These are phyloP conservation scores for Spheniscus humboldti DNA, from an alignment of 2,797 vertebrate genomes.

Conservation along the genomic window DNA sequence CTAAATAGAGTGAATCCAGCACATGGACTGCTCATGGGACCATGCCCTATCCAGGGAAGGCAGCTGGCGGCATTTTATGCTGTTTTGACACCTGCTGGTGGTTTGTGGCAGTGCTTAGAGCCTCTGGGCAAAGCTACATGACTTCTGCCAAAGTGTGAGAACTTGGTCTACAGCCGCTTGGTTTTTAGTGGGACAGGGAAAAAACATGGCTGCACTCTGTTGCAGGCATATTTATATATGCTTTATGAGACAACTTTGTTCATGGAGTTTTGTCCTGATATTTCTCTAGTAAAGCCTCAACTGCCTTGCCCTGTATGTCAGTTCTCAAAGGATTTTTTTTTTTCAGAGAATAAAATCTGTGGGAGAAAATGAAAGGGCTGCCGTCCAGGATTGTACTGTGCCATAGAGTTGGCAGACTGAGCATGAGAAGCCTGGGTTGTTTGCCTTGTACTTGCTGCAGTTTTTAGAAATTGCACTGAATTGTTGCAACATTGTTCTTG, in stretches of 20 bases:
- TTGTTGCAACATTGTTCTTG: background rate
- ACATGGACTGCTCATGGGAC: background rate
- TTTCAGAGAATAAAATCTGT: background rate
- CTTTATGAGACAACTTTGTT: background rate
- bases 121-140: background rate
- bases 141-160: background rate
- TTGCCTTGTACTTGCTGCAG: background rate
- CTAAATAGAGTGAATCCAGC: background rate
- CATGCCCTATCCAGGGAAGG: background rate
- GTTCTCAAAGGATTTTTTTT: background rate
- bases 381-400: background rate
- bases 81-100: background rate
- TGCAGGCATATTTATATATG: background rate
- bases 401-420: background rate
- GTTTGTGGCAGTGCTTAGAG: background rate
- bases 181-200: background rate
- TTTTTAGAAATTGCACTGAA: background rate
- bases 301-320: background rate
- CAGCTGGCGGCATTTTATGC: background rate
- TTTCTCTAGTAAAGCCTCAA: background rate
- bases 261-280: background rate
- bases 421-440: rapidly evolving
- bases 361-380: background rate
- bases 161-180: background rate
- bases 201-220: background rate